Percentiles rank a stretch among this genome's conserved stretches.
phyloP scores from a whole-genome alignment of 2,113 vertebrate genomes.

The Acrocephalus arundinaceus region DNA sequence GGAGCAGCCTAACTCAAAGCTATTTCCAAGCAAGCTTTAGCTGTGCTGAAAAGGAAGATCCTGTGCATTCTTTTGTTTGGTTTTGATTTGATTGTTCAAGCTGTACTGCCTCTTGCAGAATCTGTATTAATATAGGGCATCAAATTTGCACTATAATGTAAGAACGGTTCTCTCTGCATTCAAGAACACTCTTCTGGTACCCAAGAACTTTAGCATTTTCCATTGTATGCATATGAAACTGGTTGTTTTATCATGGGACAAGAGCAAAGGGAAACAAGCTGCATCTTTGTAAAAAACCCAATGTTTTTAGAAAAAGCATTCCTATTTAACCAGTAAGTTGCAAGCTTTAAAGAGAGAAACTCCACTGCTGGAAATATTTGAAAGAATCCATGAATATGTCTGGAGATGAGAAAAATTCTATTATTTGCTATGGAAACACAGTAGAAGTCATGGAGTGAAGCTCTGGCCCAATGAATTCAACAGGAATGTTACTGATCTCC shows the following conservation, averaged over 20 bases:
- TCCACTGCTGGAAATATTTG: not conserved
- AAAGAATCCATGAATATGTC: not conserved
- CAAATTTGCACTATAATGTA: not conserved
- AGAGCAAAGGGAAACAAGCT: not conserved
- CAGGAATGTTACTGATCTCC: not conserved
- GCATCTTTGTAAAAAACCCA: not conserved
- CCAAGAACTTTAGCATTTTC: not conserved
- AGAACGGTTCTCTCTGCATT: not conserved
- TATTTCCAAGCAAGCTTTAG: not conserved
- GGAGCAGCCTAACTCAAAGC: not conserved
- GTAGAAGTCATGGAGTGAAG: not conserved
- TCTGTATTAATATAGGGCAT: not conserved
- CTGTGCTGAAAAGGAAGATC: not conserved
- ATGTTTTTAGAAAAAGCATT: not conserved
- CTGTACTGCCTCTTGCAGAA: not conserved
- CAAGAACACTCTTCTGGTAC: not conserved
- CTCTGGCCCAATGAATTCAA: not conserved
- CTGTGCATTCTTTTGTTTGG: not conserved
- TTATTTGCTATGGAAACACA: not conserved
- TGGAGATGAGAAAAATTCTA: not conserved
- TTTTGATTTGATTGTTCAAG: not conserved
- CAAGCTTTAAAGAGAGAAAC: not conserved
- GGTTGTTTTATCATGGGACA: not conserved
- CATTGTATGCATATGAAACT: not conserved
- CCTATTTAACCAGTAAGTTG: not conserved